Evolutionary conservation across 2,113 vertebrate species (phyloP), one percentile per base, ranked within the genome.

Genomic region (Triplophysa rosa): DNA sequence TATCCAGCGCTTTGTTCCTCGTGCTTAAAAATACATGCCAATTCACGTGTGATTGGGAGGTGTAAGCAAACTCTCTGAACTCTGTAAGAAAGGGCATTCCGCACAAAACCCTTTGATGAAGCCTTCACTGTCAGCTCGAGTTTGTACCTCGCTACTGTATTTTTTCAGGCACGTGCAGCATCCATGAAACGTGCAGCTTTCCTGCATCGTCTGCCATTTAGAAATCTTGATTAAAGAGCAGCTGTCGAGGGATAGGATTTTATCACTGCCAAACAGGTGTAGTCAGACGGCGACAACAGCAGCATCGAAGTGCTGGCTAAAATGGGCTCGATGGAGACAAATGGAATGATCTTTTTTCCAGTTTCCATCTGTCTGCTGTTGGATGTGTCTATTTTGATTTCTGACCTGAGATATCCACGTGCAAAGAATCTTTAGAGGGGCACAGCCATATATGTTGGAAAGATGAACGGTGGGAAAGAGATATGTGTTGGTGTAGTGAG

Each of bases 301-400:
- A 82, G 84, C 80, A 86, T 87, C 84, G 72, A 83, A 82, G 66
- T 64, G 79, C 78, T 47, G 78, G 77, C 47, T 83, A 83, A 89
- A 88, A 90, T 78, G 83, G 84, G 68, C 87, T 86, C n/a, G 58
- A 87, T 86, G 87, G 87, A 89, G 88, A 90, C 90, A 90, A 90
- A 91, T 88, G 85, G 86, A 88, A 87, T 87, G 77, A 91, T 87
- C 86, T 86, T 82, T 84, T 86, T 62, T 83, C 78, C 80, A 82
- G 67, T 88, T 89, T 12, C 26, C 17, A 54, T 86, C 81, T 85
- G 81, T 89, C 87, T 83, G 71, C 21, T 71, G 81, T 90, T 37
- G 69, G 29, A 11, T 37, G 68, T 56, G 49, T 56, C 49, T 59
- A 3, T 24, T 71, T 16, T 42, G 52, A 59, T 59, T 42, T 58